Evolutionary conservation across 2,113 vertebrate species (phyloP).

Genomic region (Limanda limanda): DNA sequence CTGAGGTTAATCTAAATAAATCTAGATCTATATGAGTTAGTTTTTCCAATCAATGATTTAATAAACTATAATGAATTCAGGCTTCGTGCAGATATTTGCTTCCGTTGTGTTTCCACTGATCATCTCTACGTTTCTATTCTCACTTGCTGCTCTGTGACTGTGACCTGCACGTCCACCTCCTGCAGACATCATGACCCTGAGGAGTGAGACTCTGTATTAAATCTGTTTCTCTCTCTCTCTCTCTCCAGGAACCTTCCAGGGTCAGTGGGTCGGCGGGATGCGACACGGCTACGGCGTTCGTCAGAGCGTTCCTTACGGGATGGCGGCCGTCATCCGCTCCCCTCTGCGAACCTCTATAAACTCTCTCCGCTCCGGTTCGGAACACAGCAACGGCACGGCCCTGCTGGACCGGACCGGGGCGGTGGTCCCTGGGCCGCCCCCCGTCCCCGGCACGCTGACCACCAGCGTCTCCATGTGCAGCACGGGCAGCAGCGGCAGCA

Average conservation of each 20-base stretch:
- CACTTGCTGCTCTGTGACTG: too few species aligned
- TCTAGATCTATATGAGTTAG: too few species aligned
- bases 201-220: not conserved
- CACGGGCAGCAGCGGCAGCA: slow-evolving; percentile 85
- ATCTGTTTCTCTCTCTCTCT: slow-evolving; percentile 13
- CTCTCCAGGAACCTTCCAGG: slow-evolving; percentile 93
- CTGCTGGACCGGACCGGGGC: slow-evolving; percentile 84
- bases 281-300: slow-evolving; percentile 96
- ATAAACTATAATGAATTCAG: too few species aligned
- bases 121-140: too few species aligned
- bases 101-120: too few species aligned
- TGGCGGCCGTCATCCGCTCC: slow-evolving; percentile 97
- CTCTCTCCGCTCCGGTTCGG: slow-evolving; percentile 97
- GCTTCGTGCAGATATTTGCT: too few species aligned
- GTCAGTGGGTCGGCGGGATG: slow-evolving; percentile 98
- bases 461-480: slow-evolving; percentile 79
- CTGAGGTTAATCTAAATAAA: too few species aligned
- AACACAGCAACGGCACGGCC: slow-evolving; percentile 95
- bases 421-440: slow-evolving; percentile 71
- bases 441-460: slow-evolving; percentile 63
- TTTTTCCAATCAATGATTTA: too few species aligned
- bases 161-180: too few species aligned
- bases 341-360: slow-evolving; percentile 98
- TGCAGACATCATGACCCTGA: too few species aligned
- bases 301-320: slow-evolving; percentile 98